Percentiles rank a stretch among this genome's conserved stretches.
phyloP scores from a whole-genome alignment of 2,797 vertebrate species.

The Sorex maritimensis region DNA sequence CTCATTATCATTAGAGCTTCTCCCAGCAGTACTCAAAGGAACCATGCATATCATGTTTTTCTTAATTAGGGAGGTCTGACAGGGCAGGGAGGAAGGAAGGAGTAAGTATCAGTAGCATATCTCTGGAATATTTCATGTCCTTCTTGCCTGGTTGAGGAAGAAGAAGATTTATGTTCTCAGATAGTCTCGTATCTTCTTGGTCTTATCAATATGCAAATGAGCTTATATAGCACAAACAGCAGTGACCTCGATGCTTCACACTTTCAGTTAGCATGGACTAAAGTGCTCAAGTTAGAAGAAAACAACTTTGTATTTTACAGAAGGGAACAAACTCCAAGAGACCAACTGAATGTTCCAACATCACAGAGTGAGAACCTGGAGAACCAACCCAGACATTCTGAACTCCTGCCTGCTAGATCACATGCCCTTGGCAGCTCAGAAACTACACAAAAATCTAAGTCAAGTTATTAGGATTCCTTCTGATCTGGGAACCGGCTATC shows the following conservation, averaged over 20 bases:
- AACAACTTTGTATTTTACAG: background rate
- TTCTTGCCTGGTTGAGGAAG: too few relatives aligned
- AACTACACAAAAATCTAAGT: background rate
- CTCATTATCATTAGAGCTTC: background rate
- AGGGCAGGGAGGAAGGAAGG: too few relatives aligned
- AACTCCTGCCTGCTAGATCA: constrained; percentile 31
- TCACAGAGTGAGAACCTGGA: constrained; percentile 7
- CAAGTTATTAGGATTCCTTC: background rate
- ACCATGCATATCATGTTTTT: background rate
- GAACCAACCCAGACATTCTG: background rate
- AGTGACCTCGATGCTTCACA: too few relatives aligned
- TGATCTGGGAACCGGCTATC: constrained; percentile 17
- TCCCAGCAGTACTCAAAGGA: too few relatives aligned
- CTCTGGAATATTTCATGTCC: too few relatives aligned
- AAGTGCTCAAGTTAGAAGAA: constrained; percentile 19
- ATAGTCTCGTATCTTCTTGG: too few relatives aligned
- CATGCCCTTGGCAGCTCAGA: background rate
- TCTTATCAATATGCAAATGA: too few relatives aligned
- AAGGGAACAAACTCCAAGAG: background rate
- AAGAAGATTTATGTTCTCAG: too few relatives aligned
- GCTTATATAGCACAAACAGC: too few relatives aligned
- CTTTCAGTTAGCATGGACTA: too few relatives aligned
- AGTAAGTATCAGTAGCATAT: too few relatives aligned
- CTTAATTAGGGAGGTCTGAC: background rate
- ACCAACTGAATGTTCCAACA: background rate